Base-by-base conservation (phyloP, 2,888 invertebrate genomes). In the Colostygia pectinataria region DNA sequence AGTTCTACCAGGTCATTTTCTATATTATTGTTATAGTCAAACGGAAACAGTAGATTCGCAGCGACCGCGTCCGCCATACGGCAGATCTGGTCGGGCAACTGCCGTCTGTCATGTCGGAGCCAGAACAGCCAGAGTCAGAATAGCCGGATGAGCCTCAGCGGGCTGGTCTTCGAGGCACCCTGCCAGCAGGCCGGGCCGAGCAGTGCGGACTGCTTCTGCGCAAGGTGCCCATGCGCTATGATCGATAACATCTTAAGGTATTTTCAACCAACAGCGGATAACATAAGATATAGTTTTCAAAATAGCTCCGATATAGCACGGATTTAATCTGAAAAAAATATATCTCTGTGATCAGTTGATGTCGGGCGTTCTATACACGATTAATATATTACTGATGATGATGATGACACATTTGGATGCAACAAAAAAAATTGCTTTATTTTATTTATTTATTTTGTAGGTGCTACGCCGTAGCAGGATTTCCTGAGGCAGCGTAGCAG, bases 21-120 rank as follows among this genome's bases (percentile, higher is more conserved):
- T 14, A 8, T 8, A 8, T 8, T n/a, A 6, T 10, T 23, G 10
- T 23, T 15, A 9, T 43, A 79, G 79, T 42, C 57, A 8, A 55
- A 58, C 39, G 61, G 71, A 36, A 62, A 63, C 39, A 56, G 55
- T 23, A 65, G 69, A 33, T 58, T 71, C 10, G 47, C 63, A 4
- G 66, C 69, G 2, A 72, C 71, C 8, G 56, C 70, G 5, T 71
- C 72, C 1, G 71, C 69, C 4, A 62, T 82, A 18, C 66, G 66
- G 1, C 61, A 80, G 62, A 62, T 83, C 5, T 83, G 80, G 75
- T 67, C 77, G 0, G 72, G 74, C 0, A 61, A 39, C n/a, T 83
- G 83, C 42, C 65, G 63, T 0, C 44, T 73, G 15, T 50, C 65
- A 0, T 85, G 82, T 31, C 64, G 63, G 1, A 6, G 20, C 20